Evolutionary conservation across 2,113 vertebrate species (phyloP), one percentile per base, ranked within the genome.

Genomic region (Thunnus maccoyii): DNA sequence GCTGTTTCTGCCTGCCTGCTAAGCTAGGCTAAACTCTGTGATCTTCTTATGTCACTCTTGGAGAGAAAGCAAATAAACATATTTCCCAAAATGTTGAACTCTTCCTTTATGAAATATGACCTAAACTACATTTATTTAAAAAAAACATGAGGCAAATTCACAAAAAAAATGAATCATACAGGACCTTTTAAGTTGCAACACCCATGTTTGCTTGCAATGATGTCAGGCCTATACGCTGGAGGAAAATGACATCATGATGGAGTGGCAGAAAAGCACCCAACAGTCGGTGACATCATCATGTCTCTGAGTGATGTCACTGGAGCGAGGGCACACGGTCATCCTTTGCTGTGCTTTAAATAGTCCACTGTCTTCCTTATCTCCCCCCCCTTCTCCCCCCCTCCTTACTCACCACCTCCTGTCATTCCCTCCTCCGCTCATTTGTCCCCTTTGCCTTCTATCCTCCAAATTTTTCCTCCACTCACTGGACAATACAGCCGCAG

Each of bases 241-340:
- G 76, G 72, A 64, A 14, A 55, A 50, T 75, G 17, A 82, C 77
- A 61, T 30, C 77, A 61, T 30, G 70, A 50, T 2, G 27, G 22
- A 63, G 46, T 8, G 72, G 25, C 69, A 61, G 50, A 75, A 48
- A 60, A 68, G 48, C 68, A 25, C 41, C 76, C 50, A 27, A 9
- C 46, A 55, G 55, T 17, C 65, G 3, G 41, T 90, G 88, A 90
- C 84, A 75, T 91, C 88, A 88, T 58, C 67, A 0, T 32, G 48
- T 72, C 70, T 69, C 68, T 13, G 51, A 76, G 80, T 90, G 90
- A 89, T 89, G 93, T 90, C 89, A 90, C 66, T 3, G 68, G 66
- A 62, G 76, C 58, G 67, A 81, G 86, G 80, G 79, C 75, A 36
- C 74, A 51, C 36, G 27, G 64, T 86, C 84, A 80, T 84, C 70